These are phyloP conservation scores for Xylota segnis DNA, from an alignment of 2,888 invertebrate species.

Conservation along the genomic window DNA sequence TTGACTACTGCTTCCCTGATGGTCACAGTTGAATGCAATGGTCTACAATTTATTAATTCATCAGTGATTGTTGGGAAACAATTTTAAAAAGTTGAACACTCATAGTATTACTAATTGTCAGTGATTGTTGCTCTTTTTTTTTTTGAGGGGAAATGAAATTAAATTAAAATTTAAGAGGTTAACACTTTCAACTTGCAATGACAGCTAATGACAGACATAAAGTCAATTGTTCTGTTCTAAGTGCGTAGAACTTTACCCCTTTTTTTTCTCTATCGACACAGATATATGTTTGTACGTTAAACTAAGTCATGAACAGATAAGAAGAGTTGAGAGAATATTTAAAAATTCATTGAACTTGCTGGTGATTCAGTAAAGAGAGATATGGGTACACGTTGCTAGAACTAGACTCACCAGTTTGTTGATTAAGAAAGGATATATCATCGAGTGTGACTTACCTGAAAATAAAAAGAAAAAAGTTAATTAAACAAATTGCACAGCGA, in stretches of 20 bases:
- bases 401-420: too few species aligned
- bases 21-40: not conserved
- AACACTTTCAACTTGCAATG: constrained; percentile 3
- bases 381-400: too few species aligned
- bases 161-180: constrained; percentile 8
- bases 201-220: not conserved
- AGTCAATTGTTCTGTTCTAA: not conserved
- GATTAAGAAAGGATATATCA: too few species aligned
- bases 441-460: too few species aligned
- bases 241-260: not conserved
- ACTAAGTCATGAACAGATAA: too few species aligned
- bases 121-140: not conserved
- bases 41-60: constrained; percentile 17
- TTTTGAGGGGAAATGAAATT: not conserved
- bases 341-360: too few species aligned
- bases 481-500: not conserved
- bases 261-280: not conserved
- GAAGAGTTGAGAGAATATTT: too few species aligned
- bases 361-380: too few species aligned
- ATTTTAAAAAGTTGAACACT: not conserved
- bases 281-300: not conserved
- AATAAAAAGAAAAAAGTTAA: not conserved
- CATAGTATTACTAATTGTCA: constrained; percentile 3
- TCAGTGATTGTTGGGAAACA: constrained; percentile 6
- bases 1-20: not conserved